Evolutionary conservation across 2,888 invertebrate genomes (phyloP).

Genomic region (Pseudococcus jackbeardsleyi): DNA sequence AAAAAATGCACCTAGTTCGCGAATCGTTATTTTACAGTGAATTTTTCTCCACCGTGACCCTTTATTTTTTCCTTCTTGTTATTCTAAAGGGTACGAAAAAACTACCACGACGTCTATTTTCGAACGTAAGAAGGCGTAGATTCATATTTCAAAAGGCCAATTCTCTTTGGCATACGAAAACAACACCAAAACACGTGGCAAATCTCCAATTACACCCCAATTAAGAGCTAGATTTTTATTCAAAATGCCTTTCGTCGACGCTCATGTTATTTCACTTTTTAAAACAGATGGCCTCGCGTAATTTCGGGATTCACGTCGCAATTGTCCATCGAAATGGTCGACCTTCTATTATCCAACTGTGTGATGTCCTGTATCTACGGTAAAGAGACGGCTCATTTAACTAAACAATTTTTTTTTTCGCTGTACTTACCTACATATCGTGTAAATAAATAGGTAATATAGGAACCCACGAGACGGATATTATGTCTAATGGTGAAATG

Average conservation of each 20-base stretch:
- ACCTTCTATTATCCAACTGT: neutral
- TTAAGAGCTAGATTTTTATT: slow-evolving; percentile 62
- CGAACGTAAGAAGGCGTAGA: slow-evolving; percentile 58
- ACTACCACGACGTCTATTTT: neutral
- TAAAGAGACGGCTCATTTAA: slow-evolving; percentile 11
- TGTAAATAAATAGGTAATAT: neutral
- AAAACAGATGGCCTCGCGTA: neutral
- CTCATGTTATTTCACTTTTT: slow-evolving; percentile 10
- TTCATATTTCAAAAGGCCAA: slow-evolving; percentile 62
- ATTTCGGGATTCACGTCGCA: neutral
- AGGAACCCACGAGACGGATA: neutral
- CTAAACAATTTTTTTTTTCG: neutral
- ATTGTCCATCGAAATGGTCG: slow-evolving; percentile 15
- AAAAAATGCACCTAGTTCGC: neutral
- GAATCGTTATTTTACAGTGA: neutral
- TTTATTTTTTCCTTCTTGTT: neutral
- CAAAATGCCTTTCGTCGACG: slow-evolving; percentile 37
- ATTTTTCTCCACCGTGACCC: neutral
- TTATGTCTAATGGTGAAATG: neutral
- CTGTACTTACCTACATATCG: neutral
- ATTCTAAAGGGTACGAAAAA: slow-evolving; percentile 19
- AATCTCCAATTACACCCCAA: slow-evolving; percentile 65
- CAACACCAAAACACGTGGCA: slow-evolving; percentile 63
- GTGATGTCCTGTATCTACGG: neutral
- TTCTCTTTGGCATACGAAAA: slow-evolving; percentile 57